Evolutionary conservation across 2,113 vertebrate genomes (phyloP).

Genomic region (Podarcis muralis): DNA sequence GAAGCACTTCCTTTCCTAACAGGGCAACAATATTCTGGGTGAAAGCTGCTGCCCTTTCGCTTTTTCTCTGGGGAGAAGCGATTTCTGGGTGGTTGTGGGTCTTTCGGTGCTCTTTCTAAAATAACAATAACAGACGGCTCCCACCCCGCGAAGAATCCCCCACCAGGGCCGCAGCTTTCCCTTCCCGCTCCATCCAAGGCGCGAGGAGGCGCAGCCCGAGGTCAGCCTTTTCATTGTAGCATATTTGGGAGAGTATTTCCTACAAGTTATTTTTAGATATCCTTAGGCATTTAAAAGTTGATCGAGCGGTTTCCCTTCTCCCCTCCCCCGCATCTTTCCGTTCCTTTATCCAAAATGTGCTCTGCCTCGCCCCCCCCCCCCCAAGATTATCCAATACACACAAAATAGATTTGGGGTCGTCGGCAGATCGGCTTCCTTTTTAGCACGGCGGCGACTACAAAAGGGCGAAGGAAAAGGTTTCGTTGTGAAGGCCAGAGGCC

Average conservation of each 20-base stretch:
- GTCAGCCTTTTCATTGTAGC: not conserved
- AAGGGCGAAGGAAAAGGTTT: no score
- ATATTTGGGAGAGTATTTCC: not conserved
- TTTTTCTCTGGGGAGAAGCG: not conserved
- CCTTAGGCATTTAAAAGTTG: not conserved
- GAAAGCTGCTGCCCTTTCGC: not conserved
- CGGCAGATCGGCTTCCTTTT: not conserved
- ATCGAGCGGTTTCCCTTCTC: not conserved
- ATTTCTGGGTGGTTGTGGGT: no score
- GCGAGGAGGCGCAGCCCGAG: not conserved
- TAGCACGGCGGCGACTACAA: not conserved
- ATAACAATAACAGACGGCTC: not conserved
- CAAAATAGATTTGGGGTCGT: not conserved
- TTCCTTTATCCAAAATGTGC: not conserved
- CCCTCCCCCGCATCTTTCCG: not conserved
- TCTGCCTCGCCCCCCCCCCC: accelerated
- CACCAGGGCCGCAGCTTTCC: not conserved
- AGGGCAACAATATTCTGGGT: not conserved
- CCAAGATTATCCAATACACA: not conserved
- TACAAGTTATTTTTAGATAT: not conserved
- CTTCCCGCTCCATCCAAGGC: not conserved
- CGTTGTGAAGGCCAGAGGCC: not conserved
- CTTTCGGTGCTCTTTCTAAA: not conserved
- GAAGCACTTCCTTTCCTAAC: not conserved
- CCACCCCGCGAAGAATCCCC: not conserved